Evolutionary conservation across 2,888 invertebrate species (phyloP).

Genomic region (Melieria omissa): DNA sequence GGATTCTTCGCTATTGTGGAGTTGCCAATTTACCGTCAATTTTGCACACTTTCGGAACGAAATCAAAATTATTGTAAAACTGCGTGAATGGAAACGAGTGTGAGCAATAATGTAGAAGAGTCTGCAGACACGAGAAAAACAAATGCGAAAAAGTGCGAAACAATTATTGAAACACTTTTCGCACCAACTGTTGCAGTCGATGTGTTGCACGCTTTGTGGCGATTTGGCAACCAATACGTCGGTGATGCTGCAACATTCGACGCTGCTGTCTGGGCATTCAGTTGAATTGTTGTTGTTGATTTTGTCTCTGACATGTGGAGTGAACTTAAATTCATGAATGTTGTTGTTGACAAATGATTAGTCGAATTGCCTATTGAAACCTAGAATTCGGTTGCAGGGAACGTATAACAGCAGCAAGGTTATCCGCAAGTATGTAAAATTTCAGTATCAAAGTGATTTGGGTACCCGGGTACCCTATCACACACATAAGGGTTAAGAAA

Average conservation of each 20-base stretch:
- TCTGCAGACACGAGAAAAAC: not conserved
- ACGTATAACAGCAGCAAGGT: too few relatives aligned
- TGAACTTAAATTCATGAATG: too few relatives aligned
- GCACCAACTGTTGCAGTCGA: not conserved
- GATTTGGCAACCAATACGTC: not conserved
- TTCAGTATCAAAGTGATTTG: too few relatives aligned
- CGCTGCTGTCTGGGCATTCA: not conserved
- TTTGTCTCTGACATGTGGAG: too few relatives aligned
- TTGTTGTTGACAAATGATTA: too few relatives aligned
- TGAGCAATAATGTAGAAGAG: not conserved
- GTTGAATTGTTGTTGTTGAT: too few relatives aligned
- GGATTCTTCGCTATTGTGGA: not conserved
- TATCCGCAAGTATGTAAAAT: too few relatives aligned
- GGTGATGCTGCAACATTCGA: not conserved
- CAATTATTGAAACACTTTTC: not conserved
- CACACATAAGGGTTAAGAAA: too few relatives aligned
- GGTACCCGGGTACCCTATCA: too few relatives aligned
- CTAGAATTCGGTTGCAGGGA: too few relatives aligned
- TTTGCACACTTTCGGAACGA: slow-evolving; percentile 32
- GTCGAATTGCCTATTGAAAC: too few relatives aligned
- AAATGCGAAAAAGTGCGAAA: slow-evolving; percentile 6
- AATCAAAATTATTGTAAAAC: slow-evolving; percentile 3
- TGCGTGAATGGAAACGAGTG: not conserved
- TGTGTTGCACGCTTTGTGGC: not conserved
- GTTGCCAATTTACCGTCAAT: slow-evolving; percentile 26